Evolutionary conservation across 2,113 vertebrate genomes (phyloP), one percentile per base, ranked within the genome.

Genomic region (Phyllostomus discolor): DNA sequence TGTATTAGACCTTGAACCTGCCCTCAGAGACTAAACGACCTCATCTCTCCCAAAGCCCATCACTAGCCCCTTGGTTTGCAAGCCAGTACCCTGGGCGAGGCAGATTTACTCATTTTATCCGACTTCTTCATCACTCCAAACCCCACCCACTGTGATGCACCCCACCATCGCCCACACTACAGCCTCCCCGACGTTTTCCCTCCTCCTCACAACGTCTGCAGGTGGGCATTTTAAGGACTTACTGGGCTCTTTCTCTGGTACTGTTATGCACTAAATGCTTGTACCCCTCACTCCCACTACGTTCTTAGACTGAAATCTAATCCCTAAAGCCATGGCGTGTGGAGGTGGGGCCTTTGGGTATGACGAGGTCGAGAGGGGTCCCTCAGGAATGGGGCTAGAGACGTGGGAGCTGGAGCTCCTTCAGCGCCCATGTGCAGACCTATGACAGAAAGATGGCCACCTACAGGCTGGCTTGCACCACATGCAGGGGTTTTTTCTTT

Each of bases 361-460:
- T n/a, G 38, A 17, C 46, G 31, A 10, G 10, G 2, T 38, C 73
- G 0, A 0, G 33, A 62, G 52, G 12, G n/a, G 17, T 9, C n/a
- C 41, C n/a, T 33, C 72, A 7, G 10, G 22, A 41, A 33, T 0
- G 7, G 16, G n/a, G 8, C 4, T 15, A 2, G 43, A 38, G 48
- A 10, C 11, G 3, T 15, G n/a, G 41, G 17, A 2, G n/a, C 35
- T n/a, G 75, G 41, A 10, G 22, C 41, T 48, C 70, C n/a, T 26
- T 31, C 17, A 0, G n/a, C 0, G 1, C 33, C 87, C 87, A 5
- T 3, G 57, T 4, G 59, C 2, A 24, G 59, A 7, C 24, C 43
- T 8, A 4, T 2, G 43, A 20, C 26, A 31, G 17, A 62, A 59
- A 31, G 48, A 19, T 1, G 38, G 28, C 59, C 73, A 38, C 41